Base-by-base conservation (phyloP, 92 coral and sea anemone genomes). In the Palythoa grandis region DNA sequence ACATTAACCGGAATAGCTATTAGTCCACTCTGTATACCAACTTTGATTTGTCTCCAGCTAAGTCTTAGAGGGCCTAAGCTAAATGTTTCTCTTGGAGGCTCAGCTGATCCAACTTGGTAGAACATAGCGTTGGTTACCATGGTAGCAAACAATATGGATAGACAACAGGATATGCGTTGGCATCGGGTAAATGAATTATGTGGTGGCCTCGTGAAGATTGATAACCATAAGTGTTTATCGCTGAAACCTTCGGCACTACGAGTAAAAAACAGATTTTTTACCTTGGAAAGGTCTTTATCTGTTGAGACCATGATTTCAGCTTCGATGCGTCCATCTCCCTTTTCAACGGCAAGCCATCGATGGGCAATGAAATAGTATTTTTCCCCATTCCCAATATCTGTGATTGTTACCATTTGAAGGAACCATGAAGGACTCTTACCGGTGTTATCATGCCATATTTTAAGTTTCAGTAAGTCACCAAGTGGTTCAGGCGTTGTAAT, bases 391-490 rank as follows among this genome's bases (percentile, higher is more conserved):
- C 85, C 52, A 29, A 78, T 16, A 60, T 94, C 96, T 20, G 90
- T 92, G 17, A 94, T 77, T 2, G 93, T 87, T 17, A 95, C 78
- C 37, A 90, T 90, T 9, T 88, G 88, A 2, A 92, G 84, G 74
- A 90, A 95, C 98, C 98, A 95, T 40, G 90, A 89, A 14, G 98
- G 98, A 67, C 90, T 87, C 11, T 53, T 16, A 2, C 98, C 96
- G 57, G 88, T 76, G 75, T 94, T 94, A 88, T 94, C 96, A 76
- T 96, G 98, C 98, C 98, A 96, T 54, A 96, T 83, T 52, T 88
- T 88, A 15, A 96, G 74, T 74, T 94, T 92, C 22, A 88, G 83
- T 52, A 96, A 72, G 4, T 93, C 67, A 3, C 98, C 98, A 20
- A 96, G 90, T 38, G 92, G 14, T 38, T 85, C 68, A 0, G 93